A percentile compares a stretch with the other conserved stretches of the same genome.
Evolutionary conservation across 2,888 invertebrate genomes (phyloP).

Genomic region (Crocallis elinguaria): DNA sequence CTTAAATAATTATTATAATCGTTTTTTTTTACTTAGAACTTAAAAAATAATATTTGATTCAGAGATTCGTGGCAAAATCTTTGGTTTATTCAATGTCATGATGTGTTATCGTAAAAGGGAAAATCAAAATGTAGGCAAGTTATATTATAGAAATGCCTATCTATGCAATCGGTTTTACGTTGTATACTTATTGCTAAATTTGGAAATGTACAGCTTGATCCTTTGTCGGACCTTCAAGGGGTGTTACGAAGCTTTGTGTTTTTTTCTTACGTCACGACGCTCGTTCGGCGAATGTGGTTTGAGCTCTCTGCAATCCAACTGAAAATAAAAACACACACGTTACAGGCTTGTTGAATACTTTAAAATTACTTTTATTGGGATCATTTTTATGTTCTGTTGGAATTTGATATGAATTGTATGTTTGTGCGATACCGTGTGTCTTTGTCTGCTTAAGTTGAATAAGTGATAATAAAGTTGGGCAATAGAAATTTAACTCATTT

Average conservation of each 20-base stretch:
- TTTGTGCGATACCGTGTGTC: too few species aligned
- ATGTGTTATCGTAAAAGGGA: neutral
- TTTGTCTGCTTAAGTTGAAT: too few species aligned
- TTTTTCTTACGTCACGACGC: constrained; percentile 86
- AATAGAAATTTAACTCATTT: too few species aligned
- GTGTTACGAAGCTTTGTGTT: constrained; percentile 88
- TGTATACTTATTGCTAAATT: constrained; percentile 43
- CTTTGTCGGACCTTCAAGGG: constrained; percentile 50
- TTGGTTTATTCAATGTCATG: neutral
- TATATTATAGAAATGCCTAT: constrained; percentile 34
- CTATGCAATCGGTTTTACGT: constrained; percentile 25
- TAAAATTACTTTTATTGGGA: too few species aligned
- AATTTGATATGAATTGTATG: too few species aligned
- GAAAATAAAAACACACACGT: constrained; percentile 41
- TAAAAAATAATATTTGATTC: too few species aligned
- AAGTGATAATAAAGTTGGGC: too few species aligned
- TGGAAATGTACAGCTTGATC: constrained; percentile 53
- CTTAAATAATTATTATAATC: too few species aligned
- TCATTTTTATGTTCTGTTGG: too few species aligned
- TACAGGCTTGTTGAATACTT: neutral
- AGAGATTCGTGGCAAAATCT: neutral
- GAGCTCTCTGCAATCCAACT: constrained; percentile 89
- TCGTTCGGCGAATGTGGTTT: constrained; percentile 86
- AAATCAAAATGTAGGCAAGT: constrained; percentile 25
- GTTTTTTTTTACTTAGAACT: too few species aligned